Base-by-base conservation (phyloP, 92 coral and sea anemone genomes). In the Chrysogorgia sp. region DNA sequence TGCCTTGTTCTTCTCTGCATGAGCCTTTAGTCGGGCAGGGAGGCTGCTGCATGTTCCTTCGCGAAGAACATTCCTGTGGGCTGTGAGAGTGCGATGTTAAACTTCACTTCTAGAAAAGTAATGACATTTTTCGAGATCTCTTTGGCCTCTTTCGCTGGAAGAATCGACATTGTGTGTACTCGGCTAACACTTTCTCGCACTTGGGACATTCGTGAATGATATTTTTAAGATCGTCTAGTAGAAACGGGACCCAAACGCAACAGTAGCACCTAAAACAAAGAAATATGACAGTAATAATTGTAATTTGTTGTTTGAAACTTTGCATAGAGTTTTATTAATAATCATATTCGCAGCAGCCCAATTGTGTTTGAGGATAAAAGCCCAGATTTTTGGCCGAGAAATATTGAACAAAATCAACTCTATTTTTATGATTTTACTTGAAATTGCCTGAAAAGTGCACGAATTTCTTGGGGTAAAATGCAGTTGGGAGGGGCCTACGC, bases 141-240 rank as follows among this genome's bases (percentile, higher is more conserved):
- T 33, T 72, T 15, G 79, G 79, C 30, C 79, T 72, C 24, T 50
- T 72, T 10, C 79, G 48, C 15, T 72, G 79, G 35, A 72, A 55
- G 20, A 85, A 33, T 67, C 96, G 45, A 32, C 87, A 74, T 17
- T 92, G 81, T 66, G 88, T 93, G 63, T 91, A 93, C 75, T 93
- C 93, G 28, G 92, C 92, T 48, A 93, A 81, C 69, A 91, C 81
- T 31, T 85, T 79, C 4, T 91, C 97, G 53, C 97, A 93, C 65
- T 91, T 91, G 31, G 97, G 97, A 63, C 97, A 93, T 19, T 96
- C 80, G 63, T 93, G 97, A 40, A 93, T 88, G 37, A 93, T 92
- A 61, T 93, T 93, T 67, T 93, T 93, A 26, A 93, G 87, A 10
- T 90, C 96, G 31, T 93, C 97, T 69, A 93, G 63, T 45, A 90